Conservation (phyloP, 2,797 vertebrate species). For the Podarcis lilfordi region DNA sequence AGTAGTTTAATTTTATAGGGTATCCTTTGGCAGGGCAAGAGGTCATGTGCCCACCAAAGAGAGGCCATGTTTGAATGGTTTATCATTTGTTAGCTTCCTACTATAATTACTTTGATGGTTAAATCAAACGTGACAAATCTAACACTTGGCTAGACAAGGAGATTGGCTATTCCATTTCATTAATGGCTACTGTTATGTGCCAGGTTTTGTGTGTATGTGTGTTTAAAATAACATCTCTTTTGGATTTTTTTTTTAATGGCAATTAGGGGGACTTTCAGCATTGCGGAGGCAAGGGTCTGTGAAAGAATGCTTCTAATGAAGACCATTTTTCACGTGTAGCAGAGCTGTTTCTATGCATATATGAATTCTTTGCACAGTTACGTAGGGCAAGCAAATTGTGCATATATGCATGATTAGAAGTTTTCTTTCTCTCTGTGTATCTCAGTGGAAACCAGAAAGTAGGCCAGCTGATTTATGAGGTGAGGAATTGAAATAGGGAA, state of each 20-base stretch:
- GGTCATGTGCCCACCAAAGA: constrained; percentile 62
- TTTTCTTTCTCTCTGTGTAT: neutral
- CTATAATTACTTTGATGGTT: constrained; percentile 56
- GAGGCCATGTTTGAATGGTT: constrained; percentile 67
- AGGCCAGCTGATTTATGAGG: constrained; percentile 49
- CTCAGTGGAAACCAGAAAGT: constrained; percentile 53
- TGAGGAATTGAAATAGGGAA: constrained; percentile 51
- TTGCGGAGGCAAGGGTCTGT: neutral
- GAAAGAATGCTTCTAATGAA: constrained; percentile 56
- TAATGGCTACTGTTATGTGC: constrained; percentile 46
- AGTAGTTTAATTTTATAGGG: constrained; percentile 32
- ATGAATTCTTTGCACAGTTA: constrained; percentile 67
- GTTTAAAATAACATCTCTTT: constrained; percentile 76
- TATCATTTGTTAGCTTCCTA: constrained; percentile 69
- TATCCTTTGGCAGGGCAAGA: constrained; percentile 53
- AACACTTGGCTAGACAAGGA: constrained; percentile 69
- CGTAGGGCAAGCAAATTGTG: constrained; percentile 38
- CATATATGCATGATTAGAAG: constrained; percentile 49
- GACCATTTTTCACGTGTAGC: constrained; percentile 76
- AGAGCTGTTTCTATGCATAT: constrained; percentile 69
- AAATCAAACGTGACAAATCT: constrained; percentile 67
- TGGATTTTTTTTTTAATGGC: constrained; percentile 70
- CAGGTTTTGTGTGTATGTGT: neutral
- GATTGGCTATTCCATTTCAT: constrained; percentile 70
- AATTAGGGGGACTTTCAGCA: constrained; percentile 74